Percentiles rank a stretch among this genome's conserved stretches.
Evolutionary conservation across 2,113 vertebrate species (phyloP).

Genomic region (Sprattus sprattus): DNA sequence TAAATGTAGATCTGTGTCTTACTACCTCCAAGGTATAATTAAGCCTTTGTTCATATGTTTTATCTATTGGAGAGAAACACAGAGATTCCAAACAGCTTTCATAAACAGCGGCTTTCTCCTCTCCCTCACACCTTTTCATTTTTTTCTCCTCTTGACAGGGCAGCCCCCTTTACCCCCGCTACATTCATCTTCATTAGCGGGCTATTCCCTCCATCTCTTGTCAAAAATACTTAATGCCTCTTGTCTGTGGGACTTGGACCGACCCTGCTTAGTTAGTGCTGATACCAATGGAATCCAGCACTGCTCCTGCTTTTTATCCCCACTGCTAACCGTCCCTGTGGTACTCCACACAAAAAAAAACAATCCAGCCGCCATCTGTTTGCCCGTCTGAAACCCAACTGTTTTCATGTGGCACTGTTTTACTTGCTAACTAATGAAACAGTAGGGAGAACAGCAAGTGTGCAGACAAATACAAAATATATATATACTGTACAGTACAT

Average conservation of each 20-base stretch:
- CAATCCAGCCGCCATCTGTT: conserved; percentile 57
- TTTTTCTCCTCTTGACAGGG: conserved; percentile 35
- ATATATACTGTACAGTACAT: conserved; percentile 33
- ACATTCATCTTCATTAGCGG: conserved; percentile 62
- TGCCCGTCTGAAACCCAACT: conserved; percentile 37
- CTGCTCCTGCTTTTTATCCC: conserved; percentile 16
- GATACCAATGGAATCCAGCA: conserved; percentile 40
- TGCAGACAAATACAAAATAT: conserved; percentile 28
- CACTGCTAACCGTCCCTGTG: conserved; percentile 42
- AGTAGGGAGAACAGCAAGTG: conserved; percentile 33
- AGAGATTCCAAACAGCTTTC: conserved; percentile 26
- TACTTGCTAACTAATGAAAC: conserved; percentile 25
- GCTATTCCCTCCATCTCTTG: conserved; percentile 47
- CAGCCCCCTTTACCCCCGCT: conserved; percentile 27
- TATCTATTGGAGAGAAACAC: not conserved
- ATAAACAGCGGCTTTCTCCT: conserved; percentile 22
- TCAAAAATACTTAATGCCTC: conserved; percentile 56
- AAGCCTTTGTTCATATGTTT: not conserved
- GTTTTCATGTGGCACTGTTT: conserved; percentile 31
- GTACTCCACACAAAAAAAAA: conserved; percentile 45
- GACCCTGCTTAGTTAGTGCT: conserved; percentile 50
- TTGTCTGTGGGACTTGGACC: conserved; percentile 27
- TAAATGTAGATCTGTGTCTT: not conserved
- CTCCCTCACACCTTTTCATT: conserved; percentile 3
- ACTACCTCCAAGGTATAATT: not conserved